Evolutionary conservation across 2,797 vertebrate genomes (phyloP).

Genomic region (Acanthis flammea): DNA sequence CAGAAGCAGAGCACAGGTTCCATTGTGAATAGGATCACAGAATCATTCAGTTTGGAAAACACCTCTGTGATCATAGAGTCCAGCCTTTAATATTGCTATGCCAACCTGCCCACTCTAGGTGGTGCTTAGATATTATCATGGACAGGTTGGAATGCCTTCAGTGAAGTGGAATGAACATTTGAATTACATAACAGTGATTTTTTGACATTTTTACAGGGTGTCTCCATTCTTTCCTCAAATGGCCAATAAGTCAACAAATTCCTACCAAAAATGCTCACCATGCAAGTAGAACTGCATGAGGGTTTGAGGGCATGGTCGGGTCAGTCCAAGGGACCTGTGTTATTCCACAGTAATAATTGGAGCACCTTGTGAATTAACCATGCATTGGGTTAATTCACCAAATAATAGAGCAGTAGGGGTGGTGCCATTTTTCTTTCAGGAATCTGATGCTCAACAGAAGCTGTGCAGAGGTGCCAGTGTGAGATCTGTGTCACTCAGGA

Average conservation of each 20-base stretch:
- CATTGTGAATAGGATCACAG: background rate
- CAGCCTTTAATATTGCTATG: background rate
- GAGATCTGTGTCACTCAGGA: background rate
- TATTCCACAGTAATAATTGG: background rate
- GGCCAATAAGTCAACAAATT: background rate
- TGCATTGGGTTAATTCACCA: background rate
- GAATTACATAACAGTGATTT: background rate
- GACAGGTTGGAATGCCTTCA: background rate
- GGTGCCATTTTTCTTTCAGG: background rate
- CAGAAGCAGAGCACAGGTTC: background rate
- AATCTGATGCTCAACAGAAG: background rate
- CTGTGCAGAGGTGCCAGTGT: background rate
- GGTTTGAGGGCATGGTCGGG: accelerated
- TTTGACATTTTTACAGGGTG: background rate
- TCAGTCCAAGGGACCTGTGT: background rate
- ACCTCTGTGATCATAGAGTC: background rate
- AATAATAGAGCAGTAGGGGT: too few species aligned
- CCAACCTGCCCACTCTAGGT: background rate
- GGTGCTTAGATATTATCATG: background rate
- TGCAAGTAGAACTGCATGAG: background rate
- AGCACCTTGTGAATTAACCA: background rate
- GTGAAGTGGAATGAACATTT: background rate
- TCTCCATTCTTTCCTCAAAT: background rate
- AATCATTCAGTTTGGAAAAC: background rate
- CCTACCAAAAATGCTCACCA: background rate